A percentile compares a stretch with the other conserved stretches of the same genome.
Evolutionary conservation across 2,888 invertebrate genomes (phyloP).

Genomic region (Ormia ochracea): DNA sequence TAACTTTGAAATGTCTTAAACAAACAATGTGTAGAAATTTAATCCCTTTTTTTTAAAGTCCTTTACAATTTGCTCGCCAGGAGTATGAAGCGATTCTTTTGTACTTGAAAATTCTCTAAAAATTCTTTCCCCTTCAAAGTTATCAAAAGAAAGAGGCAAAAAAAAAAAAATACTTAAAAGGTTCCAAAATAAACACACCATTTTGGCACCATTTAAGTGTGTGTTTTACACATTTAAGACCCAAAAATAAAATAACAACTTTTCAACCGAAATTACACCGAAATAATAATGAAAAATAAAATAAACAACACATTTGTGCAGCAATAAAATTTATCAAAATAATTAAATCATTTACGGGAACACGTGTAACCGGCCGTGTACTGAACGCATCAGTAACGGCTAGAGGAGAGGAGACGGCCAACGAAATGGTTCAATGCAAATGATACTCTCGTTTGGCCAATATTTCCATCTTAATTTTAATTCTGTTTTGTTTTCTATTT

Average conservation of each 20-base stretch:
- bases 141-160: neutral
- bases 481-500: neutral
- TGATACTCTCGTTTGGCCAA: slow-evolving; percentile 16
- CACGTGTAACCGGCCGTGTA: slow-evolving; percentile 29
- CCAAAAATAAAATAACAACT: slow-evolving; percentile 23
- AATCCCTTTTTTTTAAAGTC: slow-evolving; percentile 16
- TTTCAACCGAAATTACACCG: slow-evolving; percentile 16
- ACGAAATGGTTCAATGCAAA: slow-evolving; percentile 47
- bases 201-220: slow-evolving; percentile 49
- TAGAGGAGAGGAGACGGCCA: slow-evolving; percentile 28
- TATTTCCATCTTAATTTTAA: no score
- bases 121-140: neutral
- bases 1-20: slow-evolving; percentile 31
- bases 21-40: slow-evolving; percentile 20
- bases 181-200: slow-evolving; percentile 54
- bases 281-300: slow-evolving; percentile 44
- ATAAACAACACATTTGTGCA: slow-evolving; percentile 55
- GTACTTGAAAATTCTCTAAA: neutral
- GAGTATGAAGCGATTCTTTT: slow-evolving; percentile 23
- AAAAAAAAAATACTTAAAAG: no score
- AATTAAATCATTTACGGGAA: slow-evolving; percentile 58
- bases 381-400: neutral
- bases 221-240: slow-evolving; percentile 32
- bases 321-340: slow-evolving; percentile 62
- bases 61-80: neutral